Percentiles rank a stretch among this genome's conserved stretches.
Conservation (phyloP, 2,888 invertebrate species). For the Camponotus fellah region DNA sequence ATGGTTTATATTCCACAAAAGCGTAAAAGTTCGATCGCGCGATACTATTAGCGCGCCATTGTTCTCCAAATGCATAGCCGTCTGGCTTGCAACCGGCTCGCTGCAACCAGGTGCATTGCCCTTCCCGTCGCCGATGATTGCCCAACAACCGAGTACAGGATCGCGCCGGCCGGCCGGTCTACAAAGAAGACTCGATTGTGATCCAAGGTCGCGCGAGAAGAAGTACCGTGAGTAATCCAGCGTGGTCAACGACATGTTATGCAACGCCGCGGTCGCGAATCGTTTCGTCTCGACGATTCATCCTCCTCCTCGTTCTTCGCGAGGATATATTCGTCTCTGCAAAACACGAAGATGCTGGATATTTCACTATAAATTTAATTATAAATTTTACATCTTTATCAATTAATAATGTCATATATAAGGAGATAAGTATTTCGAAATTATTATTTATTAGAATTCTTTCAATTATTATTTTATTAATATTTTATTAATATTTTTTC, state of each 20-base stretch:
- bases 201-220: slow-evolving; percentile 71
- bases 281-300: slow-evolving; percentile 41
- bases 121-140: slow-evolving; percentile 60
- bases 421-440: background rate
- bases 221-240: slow-evolving; percentile 73
- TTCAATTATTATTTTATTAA: too few species aligned
- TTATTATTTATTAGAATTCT: background rate
- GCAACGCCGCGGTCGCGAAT: slow-evolving; percentile 69
- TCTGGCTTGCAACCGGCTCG: slow-evolving; percentile 28
- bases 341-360: background rate
- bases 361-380: too few species aligned
- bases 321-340: slow-evolving; percentile 26
- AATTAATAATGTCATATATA: too few species aligned
- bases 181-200: slow-evolving; percentile 68
- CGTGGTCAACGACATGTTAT: slow-evolving; percentile 76
- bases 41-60: slow-evolving; percentile 47
- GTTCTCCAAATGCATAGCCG: slow-evolving; percentile 35
- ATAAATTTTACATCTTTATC: too few species aligned
- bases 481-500: too few species aligned
- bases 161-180: slow-evolving; percentile 32
- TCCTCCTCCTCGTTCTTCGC: slow-evolving; percentile 11
- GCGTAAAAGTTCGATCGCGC: slow-evolving; percentile 11
- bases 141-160: slow-evolving; percentile 65
- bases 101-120: slow-evolving; percentile 71
- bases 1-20: slow-evolving; percentile 20